Evolutionary conservation across 2,113 vertebrate species (phyloP), one percentile per base, ranked within the genome.

Genomic region (Leiothrix lutea): DNA sequence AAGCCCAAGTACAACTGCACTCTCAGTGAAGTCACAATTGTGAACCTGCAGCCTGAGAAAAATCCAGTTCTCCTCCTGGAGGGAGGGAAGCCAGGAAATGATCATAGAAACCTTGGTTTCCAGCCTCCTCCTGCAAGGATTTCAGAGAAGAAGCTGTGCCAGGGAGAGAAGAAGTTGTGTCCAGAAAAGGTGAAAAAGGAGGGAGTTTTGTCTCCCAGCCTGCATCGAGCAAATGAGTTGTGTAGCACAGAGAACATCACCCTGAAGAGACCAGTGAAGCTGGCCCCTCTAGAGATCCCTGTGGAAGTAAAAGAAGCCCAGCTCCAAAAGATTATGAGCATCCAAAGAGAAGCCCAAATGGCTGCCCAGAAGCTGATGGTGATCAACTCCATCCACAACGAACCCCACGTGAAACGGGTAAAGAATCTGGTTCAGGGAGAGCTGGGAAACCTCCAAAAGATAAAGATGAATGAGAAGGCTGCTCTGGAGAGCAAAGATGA

Each of bases 251-350:
- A 98, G 47, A 97, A 91, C 16, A 23, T 95, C 15, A 51, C 74
- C 3, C 70, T 89, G 31, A 98, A 97, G 33, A 97, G 97, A 28
- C 98, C 98, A 2, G 93, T 97, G 64, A 99, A 97, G 82, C 61
- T 99, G 57, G 98, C 98, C 51, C 98, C 98, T 2, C 94, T 99
- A 77, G 96, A 98, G 31, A 98, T 98, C 44, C 96, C 98, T 5
- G 84, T 97, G 69, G 97, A 98, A 33, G 95, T 98, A 12, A 98
- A 97, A 86, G 97, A 98, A 86, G 96, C 97, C 35, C 98, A 98
- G 73, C 97, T 92, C 62, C 94, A 98, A 82, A 98, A 98, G 89
- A 97, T 98, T 9, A 97, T 96, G 94, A 93, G 86, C 31, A 71
- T 98, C 22, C 96, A 98, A 86, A 95, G 95, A 45, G 97, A 98